phyloP scores from a whole-genome alignment of 2,113 vertebrate genomes.

The Tenebrosternarchus preto region DNA sequence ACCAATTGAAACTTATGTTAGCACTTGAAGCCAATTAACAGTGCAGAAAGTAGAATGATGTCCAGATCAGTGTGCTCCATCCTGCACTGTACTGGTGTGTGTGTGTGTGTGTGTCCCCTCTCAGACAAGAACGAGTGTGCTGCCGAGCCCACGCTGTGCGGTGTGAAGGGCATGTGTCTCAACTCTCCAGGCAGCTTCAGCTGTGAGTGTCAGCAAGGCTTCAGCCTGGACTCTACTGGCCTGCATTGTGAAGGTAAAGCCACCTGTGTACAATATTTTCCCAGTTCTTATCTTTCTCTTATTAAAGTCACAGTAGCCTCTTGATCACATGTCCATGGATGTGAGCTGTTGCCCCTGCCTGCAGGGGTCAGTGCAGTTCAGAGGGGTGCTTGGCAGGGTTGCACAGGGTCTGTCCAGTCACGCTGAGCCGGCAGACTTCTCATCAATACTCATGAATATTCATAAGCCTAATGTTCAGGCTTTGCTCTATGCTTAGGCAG shows the following conservation, averaged over 20 bases:
- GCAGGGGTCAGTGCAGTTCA: background rate
- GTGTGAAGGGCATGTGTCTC: slow-evolving; percentile 80
- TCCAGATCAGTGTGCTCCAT: no score
- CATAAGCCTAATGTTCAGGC: no score
- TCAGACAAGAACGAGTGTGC: slow-evolving; percentile 86
- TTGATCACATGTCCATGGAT: background rate
- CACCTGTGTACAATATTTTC: background rate
- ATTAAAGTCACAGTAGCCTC: background rate
- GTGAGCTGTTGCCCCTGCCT: background rate
- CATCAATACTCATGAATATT: no score
- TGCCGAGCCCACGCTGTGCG: slow-evolving; percentile 76
- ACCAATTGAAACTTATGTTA: background rate
- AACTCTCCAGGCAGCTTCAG: slow-evolving; percentile 84
- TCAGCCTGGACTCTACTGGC: slow-evolving; percentile 79
- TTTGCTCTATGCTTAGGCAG: no score
- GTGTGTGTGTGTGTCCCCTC: slow-evolving; percentile 7
- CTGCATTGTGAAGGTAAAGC: slow-evolving; percentile 82
- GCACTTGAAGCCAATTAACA: no score
- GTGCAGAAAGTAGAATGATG: no score
- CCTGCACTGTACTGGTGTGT: background rate
- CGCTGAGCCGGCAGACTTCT: background rate
- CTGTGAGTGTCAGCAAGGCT: slow-evolving; percentile 84
- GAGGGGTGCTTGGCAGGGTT: background rate
- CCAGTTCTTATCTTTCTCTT: background rate
- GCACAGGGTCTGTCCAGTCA: background rate